phyloP scores from a whole-genome alignment of 2,888 invertebrate species.

The Trichopoda pennipes region DNA sequence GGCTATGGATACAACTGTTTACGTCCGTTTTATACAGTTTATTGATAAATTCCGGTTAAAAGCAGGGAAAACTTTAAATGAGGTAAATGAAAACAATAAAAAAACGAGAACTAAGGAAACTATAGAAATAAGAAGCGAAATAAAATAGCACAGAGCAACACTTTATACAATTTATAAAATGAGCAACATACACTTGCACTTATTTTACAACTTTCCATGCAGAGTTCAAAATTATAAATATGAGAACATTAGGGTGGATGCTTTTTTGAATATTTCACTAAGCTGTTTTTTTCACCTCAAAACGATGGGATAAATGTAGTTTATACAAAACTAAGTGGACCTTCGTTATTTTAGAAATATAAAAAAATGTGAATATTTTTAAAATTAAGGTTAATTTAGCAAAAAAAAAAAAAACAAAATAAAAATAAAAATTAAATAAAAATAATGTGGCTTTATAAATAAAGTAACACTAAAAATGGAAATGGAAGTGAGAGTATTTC shows the following conservation, averaged over 20 bases:
- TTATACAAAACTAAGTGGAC: too few species aligned
- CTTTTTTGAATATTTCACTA: neutral
- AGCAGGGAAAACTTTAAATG: constrained; percentile 5
- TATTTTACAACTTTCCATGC: neutral
- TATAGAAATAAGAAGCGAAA: neutral
- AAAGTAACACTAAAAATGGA: too few species aligned
- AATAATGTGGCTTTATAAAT: too few species aligned
- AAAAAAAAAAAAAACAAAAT: too few species aligned
- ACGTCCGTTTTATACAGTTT: constrained; percentile 19
- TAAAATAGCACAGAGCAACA: neutral
- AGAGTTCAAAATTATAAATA: neutral
- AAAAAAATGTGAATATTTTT: too few species aligned
- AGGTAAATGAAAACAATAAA: neutral
- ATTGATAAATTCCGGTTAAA: constrained; percentile 41
- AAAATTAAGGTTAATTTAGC: too few species aligned
- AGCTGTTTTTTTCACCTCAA: neutral
- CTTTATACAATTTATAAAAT: constrained; percentile 3
- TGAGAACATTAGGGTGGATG: neutral
- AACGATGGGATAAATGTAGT: too few species aligned
- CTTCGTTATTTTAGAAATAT: too few species aligned
- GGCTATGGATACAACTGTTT: constrained; percentile 28
- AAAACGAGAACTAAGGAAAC: neutral
- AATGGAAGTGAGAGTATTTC: too few species aligned
- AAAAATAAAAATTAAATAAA: too few species aligned
- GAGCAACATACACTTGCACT: neutral